Base-by-base conservation (phyloP, 2,888 invertebrate species). In the Polietes domitor region DNA sequence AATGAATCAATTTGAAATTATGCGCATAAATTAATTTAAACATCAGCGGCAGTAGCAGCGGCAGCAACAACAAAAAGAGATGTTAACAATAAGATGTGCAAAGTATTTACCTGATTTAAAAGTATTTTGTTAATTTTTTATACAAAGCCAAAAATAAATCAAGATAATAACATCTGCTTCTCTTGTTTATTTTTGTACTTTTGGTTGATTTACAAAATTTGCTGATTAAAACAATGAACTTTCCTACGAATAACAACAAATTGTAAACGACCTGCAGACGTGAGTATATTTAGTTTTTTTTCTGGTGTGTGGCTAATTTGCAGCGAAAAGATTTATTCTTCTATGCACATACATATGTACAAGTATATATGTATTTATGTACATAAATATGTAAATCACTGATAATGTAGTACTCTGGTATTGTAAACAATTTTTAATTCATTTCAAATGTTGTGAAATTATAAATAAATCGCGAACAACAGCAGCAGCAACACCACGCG, bases 361-460 rank as follows among this genome's bases (percentile, higher is more conserved):
- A n/a, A n/a, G 7, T 12, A n/a, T n/a, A 47, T 47, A n/a, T 47
- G 47, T 37, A 10, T 37, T 3, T 32, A 32, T 32, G 32, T 32
- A 32, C 4, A 32, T 32, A 32, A 3, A 37, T 37, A 37, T 47
- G 47, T 47, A 47, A 47, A 47, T 47, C 47, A n/a, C n/a, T 47
- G 47, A 47, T 47, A 47, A 47, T 4, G 2, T 32, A 32, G 4
- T n/a, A 47, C 47, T n/a, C 47, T 47, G 3, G 47, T 47, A 15
- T 15, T 47, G 47, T 53, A 61, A 61, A 61, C 58, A 28, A 19
- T 26, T 63, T 63, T 63, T 17, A 63, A 32, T 63, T 32, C n/a
- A 68, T 41, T 68, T 68, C 41, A 21, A 68, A 43, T 43, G 24
- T 68, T 68, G 68, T 68, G 41, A 68, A 68, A 68, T 68, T 24